phyloP scores from a whole-genome alignment of 2,888 invertebrate species.

The Colletes collaris region DNA sequence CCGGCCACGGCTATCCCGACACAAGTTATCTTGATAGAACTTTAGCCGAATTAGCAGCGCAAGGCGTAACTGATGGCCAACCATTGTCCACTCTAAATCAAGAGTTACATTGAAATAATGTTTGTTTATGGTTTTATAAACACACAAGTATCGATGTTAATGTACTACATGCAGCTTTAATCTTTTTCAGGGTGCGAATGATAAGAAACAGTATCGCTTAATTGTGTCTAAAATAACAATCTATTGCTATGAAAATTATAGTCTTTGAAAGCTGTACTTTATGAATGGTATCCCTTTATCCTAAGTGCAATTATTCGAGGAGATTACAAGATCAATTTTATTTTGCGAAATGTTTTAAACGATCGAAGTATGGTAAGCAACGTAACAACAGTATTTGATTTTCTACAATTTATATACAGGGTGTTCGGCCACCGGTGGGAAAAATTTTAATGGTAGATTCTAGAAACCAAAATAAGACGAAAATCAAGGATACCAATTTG shows the following conservation, averaged over 20 bases:
- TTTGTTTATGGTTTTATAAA: not conserved
- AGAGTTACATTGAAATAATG: constrained; percentile 75
- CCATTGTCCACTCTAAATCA: constrained; percentile 76
- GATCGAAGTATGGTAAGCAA: not conserved
- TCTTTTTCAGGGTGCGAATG: not conserved
- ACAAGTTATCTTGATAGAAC: constrained; percentile 89
- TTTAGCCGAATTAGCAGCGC: constrained; percentile 85
- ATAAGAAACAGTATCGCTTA: not conserved
- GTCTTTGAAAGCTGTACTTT: constrained; percentile 14
- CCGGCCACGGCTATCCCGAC: constrained; percentile 89
- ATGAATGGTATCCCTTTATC: not conserved
- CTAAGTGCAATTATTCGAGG: constrained; percentile 6
- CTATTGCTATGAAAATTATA: constrained; percentile 5
- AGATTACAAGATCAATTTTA: not conserved
- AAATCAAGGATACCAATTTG: no score
- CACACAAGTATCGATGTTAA: constrained; percentile 6
- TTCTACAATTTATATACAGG: no score
- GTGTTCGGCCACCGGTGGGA: no score
- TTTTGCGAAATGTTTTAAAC: not conserved
- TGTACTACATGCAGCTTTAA: constrained; percentile 1
- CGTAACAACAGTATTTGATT: no score
- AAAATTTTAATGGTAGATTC: no score
- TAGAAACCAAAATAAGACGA: no score
- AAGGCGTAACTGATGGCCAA: constrained; percentile 84
- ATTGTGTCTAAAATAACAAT: constrained; percentile 6